Evolutionary conservation across 2,888 invertebrate genomes (phyloP).

Genomic region (Thelaira solivaga): DNA sequence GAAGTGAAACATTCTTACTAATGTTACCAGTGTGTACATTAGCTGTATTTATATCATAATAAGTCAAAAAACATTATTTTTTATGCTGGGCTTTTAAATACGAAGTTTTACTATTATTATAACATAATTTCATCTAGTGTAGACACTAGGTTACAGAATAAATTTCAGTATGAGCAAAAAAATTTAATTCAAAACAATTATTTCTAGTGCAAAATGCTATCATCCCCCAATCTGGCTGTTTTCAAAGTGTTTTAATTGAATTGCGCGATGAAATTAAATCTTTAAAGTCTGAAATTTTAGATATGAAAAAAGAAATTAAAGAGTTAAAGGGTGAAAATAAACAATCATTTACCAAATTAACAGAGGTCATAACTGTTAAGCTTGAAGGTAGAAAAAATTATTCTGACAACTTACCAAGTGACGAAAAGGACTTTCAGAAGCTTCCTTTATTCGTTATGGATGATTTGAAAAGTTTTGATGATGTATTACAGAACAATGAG

Average conservation of each 20-base stretch:
- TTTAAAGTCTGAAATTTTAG: conserved; percentile 18
- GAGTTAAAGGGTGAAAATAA: conserved; percentile 26
- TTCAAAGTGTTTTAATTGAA: conserved; percentile 26
- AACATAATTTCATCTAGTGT: no score
- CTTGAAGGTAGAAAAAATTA: conserved; percentile 33
- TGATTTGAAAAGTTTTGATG: conserved; percentile 13
- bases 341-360: conserved; percentile 24
- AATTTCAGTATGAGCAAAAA: no score
- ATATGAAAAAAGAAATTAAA: conserved; percentile 30
- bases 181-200: conserved; percentile 23
- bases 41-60: no score
- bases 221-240: conserved; percentile 24
- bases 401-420: not conserved
- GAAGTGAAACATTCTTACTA: no score
- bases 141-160: no score
- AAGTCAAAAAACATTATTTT: no score
- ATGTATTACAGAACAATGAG: conserved; percentile 32
- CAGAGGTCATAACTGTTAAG: conserved; percentile 42
- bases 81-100: no score
- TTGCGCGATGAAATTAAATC: conserved; percentile 21
- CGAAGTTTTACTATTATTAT: no score
- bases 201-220: conserved; percentile 43
- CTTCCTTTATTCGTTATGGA: conserved; percentile 22
- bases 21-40: no score
- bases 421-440: conserved; percentile 25